Evolutionary conservation across 2,888 invertebrate species (phyloP).

Genomic region (Caenorhabditis sp.): DNA sequence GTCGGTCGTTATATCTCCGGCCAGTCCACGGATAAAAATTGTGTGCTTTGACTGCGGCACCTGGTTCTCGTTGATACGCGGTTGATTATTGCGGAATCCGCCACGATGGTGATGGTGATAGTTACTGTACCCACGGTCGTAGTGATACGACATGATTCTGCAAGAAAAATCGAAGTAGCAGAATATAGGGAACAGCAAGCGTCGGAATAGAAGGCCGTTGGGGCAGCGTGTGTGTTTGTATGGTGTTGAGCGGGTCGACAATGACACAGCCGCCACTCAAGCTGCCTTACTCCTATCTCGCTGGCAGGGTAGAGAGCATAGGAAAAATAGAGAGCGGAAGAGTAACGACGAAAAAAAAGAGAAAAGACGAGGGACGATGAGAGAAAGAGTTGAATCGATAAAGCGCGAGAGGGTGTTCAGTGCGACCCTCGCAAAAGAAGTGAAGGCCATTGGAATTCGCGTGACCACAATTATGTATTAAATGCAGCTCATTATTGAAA

Average conservation of each 20-base stretch:
- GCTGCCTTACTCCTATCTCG: neutral
- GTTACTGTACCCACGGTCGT: slow-evolving; percentile 19
- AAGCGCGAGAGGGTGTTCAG: neutral
- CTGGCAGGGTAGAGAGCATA: neutral
- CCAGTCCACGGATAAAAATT: slow-evolving; percentile 77
- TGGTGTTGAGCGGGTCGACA: neutral
- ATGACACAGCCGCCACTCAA: slow-evolving; percentile 1
- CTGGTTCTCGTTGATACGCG: slow-evolving; percentile 78
- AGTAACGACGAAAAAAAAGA: neutral
- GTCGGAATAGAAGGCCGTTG: neutral
- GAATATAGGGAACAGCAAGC: neutral
- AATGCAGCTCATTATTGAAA: too few species aligned
- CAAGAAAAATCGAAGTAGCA: neutral
- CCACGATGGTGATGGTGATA: slow-evolving; percentile 16
- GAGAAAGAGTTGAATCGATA: neutral
- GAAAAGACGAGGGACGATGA: slow-evolving; percentile 8
- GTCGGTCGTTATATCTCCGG: slow-evolving; percentile 70
- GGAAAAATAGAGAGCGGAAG: neutral
- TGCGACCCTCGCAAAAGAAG: too few species aligned
- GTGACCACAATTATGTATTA: too few species aligned
- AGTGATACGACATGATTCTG: slow-evolving; percentile 23
- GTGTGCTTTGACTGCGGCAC: slow-evolving; percentile 81
- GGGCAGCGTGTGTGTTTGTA: neutral
- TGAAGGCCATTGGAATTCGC: too few species aligned
- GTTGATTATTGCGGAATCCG: slow-evolving; percentile 28